Conservation (phyloP, 37 sponge, comb jelly and placozoan genomes). For the Sycon ciliatum region DNA sequence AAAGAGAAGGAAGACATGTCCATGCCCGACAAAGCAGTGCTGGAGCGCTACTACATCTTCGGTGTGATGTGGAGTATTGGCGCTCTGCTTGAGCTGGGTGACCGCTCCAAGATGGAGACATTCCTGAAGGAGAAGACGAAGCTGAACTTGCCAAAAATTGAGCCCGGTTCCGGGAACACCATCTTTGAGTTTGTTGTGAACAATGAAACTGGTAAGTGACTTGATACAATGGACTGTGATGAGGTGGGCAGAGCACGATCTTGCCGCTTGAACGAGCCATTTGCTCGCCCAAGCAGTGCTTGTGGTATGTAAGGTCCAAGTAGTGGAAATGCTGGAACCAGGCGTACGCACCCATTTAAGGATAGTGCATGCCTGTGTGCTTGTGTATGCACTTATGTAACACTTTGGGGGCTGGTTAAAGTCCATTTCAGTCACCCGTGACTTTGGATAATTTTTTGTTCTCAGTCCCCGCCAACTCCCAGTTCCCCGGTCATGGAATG, state of each 20-base stretch:
- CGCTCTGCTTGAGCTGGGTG: conserved; percentile 79
- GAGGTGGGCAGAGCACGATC: neutral
- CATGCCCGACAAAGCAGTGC: too few relatives aligned
- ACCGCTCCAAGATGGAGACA: conserved; percentile 77
- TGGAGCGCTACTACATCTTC: conserved; percentile 80
- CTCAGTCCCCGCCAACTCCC: too few relatives aligned
- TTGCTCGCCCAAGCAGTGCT: too few relatives aligned
- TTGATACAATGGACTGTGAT: neutral
- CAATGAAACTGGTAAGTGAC: conserved; percentile 37
- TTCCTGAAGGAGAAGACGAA: conserved; percentile 48
- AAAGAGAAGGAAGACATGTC: too few relatives aligned
- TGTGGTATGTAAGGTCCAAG: too few relatives aligned
- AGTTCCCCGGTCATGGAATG: neutral
- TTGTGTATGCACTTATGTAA: too few relatives aligned
- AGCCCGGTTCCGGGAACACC: conserved; percentile 59
- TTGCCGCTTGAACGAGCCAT: neutral
- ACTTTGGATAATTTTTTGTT: too few relatives aligned
- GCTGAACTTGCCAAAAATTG: conserved; percentile 64
- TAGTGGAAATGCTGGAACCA: too few relatives aligned
- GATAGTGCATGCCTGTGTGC: too few relatives aligned
- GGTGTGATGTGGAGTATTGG: conserved; percentile 99
- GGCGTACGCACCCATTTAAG: too few relatives aligned
- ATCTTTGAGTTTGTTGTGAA: conserved; percentile 93
- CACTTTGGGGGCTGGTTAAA: too few relatives aligned
- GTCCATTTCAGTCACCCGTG: too few relatives aligned